Evolutionary conservation across 2,113 vertebrate genomes (phyloP).

Genomic region (Cinclus cinclus): DNA sequence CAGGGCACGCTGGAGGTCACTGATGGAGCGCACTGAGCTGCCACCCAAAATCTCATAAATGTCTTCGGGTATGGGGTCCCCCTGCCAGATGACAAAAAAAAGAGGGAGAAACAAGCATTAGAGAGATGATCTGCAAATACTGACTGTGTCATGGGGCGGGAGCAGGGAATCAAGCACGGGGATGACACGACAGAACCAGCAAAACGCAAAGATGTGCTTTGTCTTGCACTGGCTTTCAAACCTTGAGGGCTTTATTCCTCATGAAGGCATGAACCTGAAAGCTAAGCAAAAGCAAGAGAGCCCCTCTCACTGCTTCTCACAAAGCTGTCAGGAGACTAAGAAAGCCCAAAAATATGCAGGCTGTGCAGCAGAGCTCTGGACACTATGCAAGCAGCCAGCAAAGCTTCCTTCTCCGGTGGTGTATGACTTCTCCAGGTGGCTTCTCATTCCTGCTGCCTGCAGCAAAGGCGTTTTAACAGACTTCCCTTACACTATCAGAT

Average conservation of each 20-base stretch:
- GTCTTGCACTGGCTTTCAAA: background rate
- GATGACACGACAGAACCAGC: background rate
- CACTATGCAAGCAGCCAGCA: background rate
- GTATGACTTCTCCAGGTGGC: slow-evolving; percentile 62
- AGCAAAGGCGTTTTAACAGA: slow-evolving; percentile 60
- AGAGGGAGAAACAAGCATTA: slow-evolving; percentile 16
- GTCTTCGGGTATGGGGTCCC: slow-evolving; percentile 87
- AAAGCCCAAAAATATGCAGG: background rate
- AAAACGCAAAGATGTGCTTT: fast-evolving
- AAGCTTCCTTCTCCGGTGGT: slow-evolving; percentile 17
- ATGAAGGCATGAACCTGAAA: background rate
- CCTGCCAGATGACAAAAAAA: slow-evolving; percentile 72
- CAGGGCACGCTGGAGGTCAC: slow-evolving; percentile 88
- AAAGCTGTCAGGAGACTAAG: background rate
- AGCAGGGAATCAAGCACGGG: fast-evolving
- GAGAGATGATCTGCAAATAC: background rate
- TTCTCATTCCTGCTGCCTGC: slow-evolving; percentile 36
- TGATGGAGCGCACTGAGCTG: slow-evolving; percentile 86
- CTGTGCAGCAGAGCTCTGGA: background rate
- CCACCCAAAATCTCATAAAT: slow-evolving; percentile 87
- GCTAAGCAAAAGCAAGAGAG: background rate
- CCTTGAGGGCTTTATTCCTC: background rate
- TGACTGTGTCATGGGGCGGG: fast-evolving
- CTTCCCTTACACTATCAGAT: slow-evolving; percentile 63
- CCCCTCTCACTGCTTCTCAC: background rate